Conservation (phyloP, 2,888 invertebrate species). For the Drosophila incognita region DNA sequence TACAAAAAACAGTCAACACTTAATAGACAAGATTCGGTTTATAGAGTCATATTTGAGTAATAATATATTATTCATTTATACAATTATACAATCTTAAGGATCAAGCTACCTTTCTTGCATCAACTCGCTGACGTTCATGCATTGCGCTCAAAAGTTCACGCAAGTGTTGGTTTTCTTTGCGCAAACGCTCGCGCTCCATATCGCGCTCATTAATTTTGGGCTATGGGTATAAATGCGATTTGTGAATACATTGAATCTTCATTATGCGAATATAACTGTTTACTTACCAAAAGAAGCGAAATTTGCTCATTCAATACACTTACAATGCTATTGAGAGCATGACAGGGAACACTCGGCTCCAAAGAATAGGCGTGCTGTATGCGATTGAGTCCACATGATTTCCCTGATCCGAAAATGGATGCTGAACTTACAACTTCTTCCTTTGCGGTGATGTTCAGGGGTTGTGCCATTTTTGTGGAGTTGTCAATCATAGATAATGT, state of each 20-base stretch:
- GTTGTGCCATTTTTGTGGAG: conserved; percentile 66
- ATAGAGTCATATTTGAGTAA: background rate
- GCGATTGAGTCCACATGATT: conserved; percentile 84
- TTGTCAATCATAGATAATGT: conserved; percentile 70
- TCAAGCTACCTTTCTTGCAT: conserved; percentile 81
- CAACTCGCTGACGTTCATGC: conserved; percentile 85
- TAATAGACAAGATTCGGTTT: background rate
- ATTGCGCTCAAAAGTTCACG: conserved; percentile 90
- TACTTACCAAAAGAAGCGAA: conserved; percentile 88
- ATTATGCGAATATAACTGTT: background rate
- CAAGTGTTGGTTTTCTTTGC: conserved; percentile 90
- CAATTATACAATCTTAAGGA: background rate
- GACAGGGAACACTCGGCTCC: conserved; percentile 87
- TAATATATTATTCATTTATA: background rate
- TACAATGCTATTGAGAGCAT: conserved; percentile 88
- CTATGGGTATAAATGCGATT: conserved; percentile 83
- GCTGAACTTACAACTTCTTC: conserved; percentile 38
- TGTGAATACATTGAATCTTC: background rate
- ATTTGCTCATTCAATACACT: conserved; percentile 88
- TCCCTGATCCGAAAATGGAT: conserved; percentile 31
- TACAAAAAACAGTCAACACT: background rate
- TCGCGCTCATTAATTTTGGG: conserved; percentile 91
- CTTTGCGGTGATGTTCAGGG: conserved; percentile 17
- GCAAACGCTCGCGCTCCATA: conserved; percentile 90
- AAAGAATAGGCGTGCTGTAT: conserved; percentile 84